Evolutionary conservation across 2,113 vertebrate genomes (phyloP), one percentile per base, ranked within the genome.

Genomic region (Nycticryphes semicollaris): DNA sequence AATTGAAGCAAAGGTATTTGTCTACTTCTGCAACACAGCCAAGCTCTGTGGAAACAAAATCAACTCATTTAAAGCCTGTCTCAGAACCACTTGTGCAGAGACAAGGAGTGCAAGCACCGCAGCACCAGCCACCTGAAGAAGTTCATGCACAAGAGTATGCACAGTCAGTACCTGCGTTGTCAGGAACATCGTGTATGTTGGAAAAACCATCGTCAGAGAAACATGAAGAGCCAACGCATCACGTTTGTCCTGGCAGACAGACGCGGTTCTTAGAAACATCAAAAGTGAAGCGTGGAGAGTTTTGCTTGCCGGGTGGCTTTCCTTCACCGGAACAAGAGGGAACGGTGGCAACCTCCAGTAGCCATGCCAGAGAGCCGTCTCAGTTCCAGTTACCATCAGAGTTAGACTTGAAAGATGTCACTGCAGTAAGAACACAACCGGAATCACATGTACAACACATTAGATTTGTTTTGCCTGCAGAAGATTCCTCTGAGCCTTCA

Each of bases 1-100:
- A 97, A 41, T 74, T 99, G 84, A 98, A 94, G 73, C 92, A 97
- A 51, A 98, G 96, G 62, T 97, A 98, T 82, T 95, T 91, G 24
- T 80, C 96, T 30, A 12, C 85, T 92, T 88, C 94, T 77, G 56
- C 84, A 27, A 30, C 45, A 3, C 69, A 88, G 15, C 16, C 59
- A 13, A 79, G 27, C 35, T 16, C 95, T 28, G 22, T 79, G 64
- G 70, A 72, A 70, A 54, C 85, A 63, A 91, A 84, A 28, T 31
- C 59, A 11, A 2, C 35, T n/a, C 4, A 9, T 64, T 53, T 35
- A 19, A 77, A 59, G n/a, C 45, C 76, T 76, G 13, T n/a, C 7
- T 90, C 60, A 25, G 90, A 92, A 76, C 35, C 22, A 2, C 11
- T 25, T 45, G 39, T 72, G 4, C 67, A 86, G 67, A 72, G n/a